Base-by-base conservation (phyloP, 2,797 vertebrate species). In the Varecia variegata region DNA sequence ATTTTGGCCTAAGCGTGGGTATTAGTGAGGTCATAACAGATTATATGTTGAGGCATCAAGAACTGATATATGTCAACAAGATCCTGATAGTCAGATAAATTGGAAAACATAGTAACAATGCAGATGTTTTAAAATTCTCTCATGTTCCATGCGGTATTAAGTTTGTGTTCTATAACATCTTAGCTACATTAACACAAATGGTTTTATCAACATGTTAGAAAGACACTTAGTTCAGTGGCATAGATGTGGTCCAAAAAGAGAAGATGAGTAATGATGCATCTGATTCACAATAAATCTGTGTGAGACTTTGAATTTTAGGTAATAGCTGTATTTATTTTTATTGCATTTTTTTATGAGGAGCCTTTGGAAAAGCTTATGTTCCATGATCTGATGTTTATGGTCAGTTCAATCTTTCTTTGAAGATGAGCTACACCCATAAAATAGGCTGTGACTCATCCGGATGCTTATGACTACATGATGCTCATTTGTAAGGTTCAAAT, bases 321-420 rank as follows among this genome's bases (percentile, higher is more conserved):
- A 97, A 98, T 98, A 97, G 97, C 96, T 98, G 50, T 98, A 90
- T 96, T 97, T 97, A 96, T 95, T 95, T 97, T 97, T 98, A 98
- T 98, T 95, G 95, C 94, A 82, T 93, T 90, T 97, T 89, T 98
- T 98, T 98, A 98, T 92, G 70, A 79, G 97, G 68, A 96, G 83
- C 54, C 88, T 98, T 97, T 97, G 82, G 47, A 95, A 96, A 93
- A 97, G 88, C 97, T 98, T 95, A 95, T 95, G 94, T 94, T 95
- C 96, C 94, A 94, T 97, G 95, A 96, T 96, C 83, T 95, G 93
- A 93, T 95, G 96, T 97, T 96, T 97, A 98, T 93, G 97, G 94
- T 97, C 96, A 97, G 95, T 88, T 92, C 79, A 98, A 97, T 98
- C 96, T 97, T 95, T 91, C 98, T 98, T 98, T 98, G 98, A 98